These are phyloP conservation scores for Acanthopagrus latus DNA, from an alignment of 2,797 vertebrate species.

Conservation along the genomic window DNA sequence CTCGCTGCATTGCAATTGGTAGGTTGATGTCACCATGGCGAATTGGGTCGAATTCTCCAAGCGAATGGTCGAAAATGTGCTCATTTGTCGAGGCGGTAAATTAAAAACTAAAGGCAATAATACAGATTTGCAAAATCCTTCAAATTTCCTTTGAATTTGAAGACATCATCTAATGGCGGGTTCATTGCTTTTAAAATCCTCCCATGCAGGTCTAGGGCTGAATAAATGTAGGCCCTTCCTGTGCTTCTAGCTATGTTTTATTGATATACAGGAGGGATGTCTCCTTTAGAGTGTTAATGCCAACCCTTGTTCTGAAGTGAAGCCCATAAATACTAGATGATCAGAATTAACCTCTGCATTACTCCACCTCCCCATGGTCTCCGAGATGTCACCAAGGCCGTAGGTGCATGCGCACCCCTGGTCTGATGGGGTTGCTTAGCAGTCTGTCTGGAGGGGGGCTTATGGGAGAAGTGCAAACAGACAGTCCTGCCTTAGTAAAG, in stretches of 20 bases:
- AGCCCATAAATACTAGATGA: conserved; percentile 86
- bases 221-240: conserved; percentile 72
- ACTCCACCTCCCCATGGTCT: conserved; percentile 74
- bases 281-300: conserved; percentile 87
- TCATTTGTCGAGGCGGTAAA: conserved; percentile 13
- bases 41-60: conserved; percentile 53
- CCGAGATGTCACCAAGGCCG: conserved; percentile 80
- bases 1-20: conserved; percentile 78
- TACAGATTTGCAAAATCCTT: conserved; percentile 1
- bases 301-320: conserved; percentile 85
- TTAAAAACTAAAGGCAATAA: background rate
- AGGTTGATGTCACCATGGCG: conserved; percentile 73
- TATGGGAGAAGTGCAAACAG: conserved; percentile 85
- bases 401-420: conserved; percentile 75
- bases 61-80: conserved; percentile 19
- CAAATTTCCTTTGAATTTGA: background rate
- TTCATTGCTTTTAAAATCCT: conserved; percentile 29
- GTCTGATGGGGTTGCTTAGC: conserved; percentile 84
- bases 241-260: conserved; percentile 83
- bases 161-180: conserved; percentile 1
- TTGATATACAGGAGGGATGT: conserved; percentile 85
- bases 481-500: conserved; percentile 84
- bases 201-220: conserved; percentile 47
- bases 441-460: conserved; percentile 76
- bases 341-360: conserved; percentile 85